These are phyloP conservation scores for Apotomis betuletana DNA, from an alignment of 2,888 invertebrate genomes.

Conservation along the genomic window DNA sequence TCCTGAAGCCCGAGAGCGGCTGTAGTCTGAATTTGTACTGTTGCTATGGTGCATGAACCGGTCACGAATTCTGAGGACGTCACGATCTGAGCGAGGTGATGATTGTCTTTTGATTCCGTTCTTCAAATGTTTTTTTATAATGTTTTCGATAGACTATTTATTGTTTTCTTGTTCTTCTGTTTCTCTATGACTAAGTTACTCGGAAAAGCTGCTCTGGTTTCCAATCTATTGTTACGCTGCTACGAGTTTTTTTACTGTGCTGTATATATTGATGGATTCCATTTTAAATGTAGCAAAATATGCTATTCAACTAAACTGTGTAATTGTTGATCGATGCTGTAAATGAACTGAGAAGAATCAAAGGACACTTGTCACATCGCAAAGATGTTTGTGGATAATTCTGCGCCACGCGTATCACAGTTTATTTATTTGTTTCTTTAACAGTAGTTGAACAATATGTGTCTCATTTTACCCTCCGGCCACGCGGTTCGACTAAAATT, in stretches of 20 bases:
- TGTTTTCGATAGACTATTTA: background rate
- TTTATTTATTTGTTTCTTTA: background rate
- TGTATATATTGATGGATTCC: no score
- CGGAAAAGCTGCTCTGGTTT: no score
- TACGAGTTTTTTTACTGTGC: no score
- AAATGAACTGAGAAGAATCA: background rate
- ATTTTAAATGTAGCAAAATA: no score
- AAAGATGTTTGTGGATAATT: background rate
- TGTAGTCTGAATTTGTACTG: conserved; percentile 31
- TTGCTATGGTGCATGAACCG: conserved; percentile 13
- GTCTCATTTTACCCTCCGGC: background rate
- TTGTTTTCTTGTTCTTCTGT: no score
- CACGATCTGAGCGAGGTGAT: conserved; percentile 13
- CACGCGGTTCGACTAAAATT: background rate
- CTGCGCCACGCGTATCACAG: conserved; percentile 1
- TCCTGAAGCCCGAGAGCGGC: conserved; percentile 38
- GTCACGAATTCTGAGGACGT: conserved; percentile 13
- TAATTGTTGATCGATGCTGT: no score
- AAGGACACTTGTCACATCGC: conserved; percentile 32
- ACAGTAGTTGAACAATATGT: background rate
- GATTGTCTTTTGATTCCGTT: conserved; percentile 15
- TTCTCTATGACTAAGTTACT: no score
- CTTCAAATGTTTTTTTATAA: background rate
- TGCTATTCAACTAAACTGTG: no score
- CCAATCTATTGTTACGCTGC: no score